phyloP scores from a whole-genome alignment of 2,888 invertebrate species.

The Spodoptera littoralis region DNA sequence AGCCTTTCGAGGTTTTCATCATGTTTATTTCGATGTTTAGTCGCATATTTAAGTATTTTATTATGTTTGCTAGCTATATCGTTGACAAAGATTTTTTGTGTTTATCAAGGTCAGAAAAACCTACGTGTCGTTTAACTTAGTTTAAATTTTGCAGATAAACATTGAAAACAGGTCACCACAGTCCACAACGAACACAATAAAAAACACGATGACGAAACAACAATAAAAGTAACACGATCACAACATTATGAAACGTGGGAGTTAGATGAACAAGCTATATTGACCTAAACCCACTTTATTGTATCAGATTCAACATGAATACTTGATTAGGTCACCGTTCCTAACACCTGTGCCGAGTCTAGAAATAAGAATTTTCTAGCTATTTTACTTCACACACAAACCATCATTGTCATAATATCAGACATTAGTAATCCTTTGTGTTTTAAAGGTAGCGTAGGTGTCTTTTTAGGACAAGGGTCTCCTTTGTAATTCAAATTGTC shows the following conservation, averaged over 20 bases:
- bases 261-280: constrained; percentile 63
- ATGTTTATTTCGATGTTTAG: constrained; percentile 3
- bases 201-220: constrained; percentile 43
- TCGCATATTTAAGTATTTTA: constrained; percentile 4
- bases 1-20: constrained; percentile 19
- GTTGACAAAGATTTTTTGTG: too few species aligned
- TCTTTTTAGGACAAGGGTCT: neutral
- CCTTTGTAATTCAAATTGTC: constrained; percentile 29
- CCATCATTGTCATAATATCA: constrained; percentile 19
- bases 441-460: constrained; percentile 8
- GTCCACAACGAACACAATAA: constrained; percentile 31
- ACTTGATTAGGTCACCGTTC: constrained; percentile 58
- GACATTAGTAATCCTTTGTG: constrained; percentile 22
- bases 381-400: constrained; percentile 3
- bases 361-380: constrained; percentile 23
- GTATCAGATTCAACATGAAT: constrained; percentile 56
- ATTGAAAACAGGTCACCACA: too few species aligned
- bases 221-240: constrained; percentile 48
- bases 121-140: neutral
- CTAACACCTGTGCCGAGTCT: constrained; percentile 47
- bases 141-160: too few species aligned
- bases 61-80: neutral
- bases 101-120: too few species aligned
- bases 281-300: constrained; percentile 66
- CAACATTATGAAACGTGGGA: constrained; percentile 56